These are phyloP conservation scores for Otis tarda DNA, from an alignment of 2,113 vertebrate genomes.

Conservation along the genomic window DNA sequence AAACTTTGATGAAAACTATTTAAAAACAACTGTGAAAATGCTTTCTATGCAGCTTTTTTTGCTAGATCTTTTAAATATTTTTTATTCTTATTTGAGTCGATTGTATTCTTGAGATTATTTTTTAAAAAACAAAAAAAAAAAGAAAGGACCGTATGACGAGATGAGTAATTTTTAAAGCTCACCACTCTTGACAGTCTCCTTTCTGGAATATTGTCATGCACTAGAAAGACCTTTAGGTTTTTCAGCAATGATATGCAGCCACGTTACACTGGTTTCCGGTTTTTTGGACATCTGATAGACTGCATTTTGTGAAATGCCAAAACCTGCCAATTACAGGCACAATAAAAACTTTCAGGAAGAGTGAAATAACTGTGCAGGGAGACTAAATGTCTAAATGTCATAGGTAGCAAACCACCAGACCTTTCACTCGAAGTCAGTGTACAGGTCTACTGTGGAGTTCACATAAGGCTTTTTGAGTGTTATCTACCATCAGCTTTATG, in stretches of 20 bases:
- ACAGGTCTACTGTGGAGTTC: not conserved
- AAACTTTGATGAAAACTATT: not conserved
- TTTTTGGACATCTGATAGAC: conserved; percentile 1
- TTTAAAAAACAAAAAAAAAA: not conserved
- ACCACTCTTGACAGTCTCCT: not conserved
- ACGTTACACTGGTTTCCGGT: not conserved
- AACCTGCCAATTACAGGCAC: conserved; percentile 33
- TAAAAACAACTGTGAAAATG: conserved; percentile 44
- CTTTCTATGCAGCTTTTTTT: conserved; percentile 43
- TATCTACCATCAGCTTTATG: not conserved
- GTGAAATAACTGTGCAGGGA: not conserved
- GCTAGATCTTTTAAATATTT: not conserved
- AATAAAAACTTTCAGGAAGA: not conserved
- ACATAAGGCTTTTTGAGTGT: not conserved
- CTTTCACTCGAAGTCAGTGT: not conserved
- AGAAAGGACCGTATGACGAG: not conserved
- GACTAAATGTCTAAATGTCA: conserved; percentile 11
- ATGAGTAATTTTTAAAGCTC: conserved; percentile 6
- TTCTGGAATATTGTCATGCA: not conserved
- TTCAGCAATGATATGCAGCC: not conserved
- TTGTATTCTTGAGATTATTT: conserved; percentile 7
- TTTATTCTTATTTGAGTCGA: conserved; percentile 15
- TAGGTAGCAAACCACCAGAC: not conserved
- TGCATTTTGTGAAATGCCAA: conserved; percentile 47
- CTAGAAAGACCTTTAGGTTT: not conserved